Percentiles rank a stretch among this genome's conserved stretches.
Evolutionary conservation across 1,140 invertebrate genomes (phyloP).

Genomic region (Ceratina calcarata): DNA sequence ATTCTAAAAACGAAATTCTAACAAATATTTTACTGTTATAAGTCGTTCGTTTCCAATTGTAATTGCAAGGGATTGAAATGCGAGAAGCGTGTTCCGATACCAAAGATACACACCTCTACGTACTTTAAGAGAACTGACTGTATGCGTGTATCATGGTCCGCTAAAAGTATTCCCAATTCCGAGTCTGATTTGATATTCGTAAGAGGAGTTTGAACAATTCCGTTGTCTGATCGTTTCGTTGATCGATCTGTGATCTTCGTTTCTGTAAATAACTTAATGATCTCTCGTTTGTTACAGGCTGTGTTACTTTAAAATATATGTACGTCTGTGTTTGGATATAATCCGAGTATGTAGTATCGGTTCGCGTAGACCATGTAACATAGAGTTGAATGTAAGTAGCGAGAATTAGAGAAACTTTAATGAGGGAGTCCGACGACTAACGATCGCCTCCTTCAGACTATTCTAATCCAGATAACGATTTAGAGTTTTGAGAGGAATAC

Average conservation of each 20-base stretch:
- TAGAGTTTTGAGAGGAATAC: conserved; percentile 21
- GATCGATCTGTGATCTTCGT: conserved; percentile 4
- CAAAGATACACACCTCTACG: not conserved
- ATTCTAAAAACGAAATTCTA: not conserved
- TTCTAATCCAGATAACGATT: conserved; percentile 29
- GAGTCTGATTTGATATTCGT: not conserved
- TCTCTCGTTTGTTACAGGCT: conserved; percentile 2
- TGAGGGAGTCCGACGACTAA: not conserved
- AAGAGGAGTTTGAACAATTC: not conserved
- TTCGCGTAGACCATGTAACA: conserved; percentile 20
- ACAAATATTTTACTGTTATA: not conserved
- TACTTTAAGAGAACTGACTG: conserved; percentile 18
- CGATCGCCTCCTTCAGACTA: not conserved
- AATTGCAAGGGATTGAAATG: conserved; percentile 4
- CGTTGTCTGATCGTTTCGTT: not conserved
- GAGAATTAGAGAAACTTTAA: conserved; percentile 12
- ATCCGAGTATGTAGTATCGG: not conserved
- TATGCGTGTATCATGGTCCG: conserved; percentile 26
- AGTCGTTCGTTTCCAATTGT: no score
- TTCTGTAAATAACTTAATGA: conserved; percentile 14
- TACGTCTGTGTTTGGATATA: not conserved
- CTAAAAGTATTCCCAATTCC: conserved; percentile 8
- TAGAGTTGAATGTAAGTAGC: conserved; percentile 30
- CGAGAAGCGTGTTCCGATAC: conserved; percentile 6
- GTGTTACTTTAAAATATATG: conserved; percentile 3